Percentiles rank a stretch among this genome's conserved stretches.
phyloP scores from a whole-genome alignment of 2,113 vertebrate species.

The Ictidomys tridecemlineatus region DNA sequence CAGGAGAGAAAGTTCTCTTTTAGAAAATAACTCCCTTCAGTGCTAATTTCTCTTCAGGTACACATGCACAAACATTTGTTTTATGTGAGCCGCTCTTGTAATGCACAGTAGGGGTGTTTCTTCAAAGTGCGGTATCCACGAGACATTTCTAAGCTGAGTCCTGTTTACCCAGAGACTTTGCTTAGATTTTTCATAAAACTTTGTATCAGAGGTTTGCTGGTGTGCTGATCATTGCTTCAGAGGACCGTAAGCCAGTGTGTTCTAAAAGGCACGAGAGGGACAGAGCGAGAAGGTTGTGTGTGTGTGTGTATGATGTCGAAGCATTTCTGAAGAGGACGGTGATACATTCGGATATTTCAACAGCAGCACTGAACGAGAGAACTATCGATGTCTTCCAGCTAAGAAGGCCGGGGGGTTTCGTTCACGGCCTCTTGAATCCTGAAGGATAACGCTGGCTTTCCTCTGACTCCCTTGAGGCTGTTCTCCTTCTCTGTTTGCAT shows the following conservation, averaged over 20 bases:
- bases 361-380: background rate
- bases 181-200: slow-evolving; percentile 44
- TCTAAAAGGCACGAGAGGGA: background rate
- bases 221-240: background rate
- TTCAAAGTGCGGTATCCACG: slow-evolving; percentile 40
- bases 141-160: slow-evolving; percentile 28
- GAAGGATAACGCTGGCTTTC: background rate
- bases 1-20: slow-evolving; percentile 62
- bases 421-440: background rate
- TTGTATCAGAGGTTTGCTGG: slow-evolving; percentile 27
- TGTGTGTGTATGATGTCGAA: background rate
- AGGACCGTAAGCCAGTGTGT: background rate
- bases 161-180: slow-evolving; percentile 20
- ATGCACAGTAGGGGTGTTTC: slow-evolving; percentile 43
- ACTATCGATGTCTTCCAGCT: background rate
- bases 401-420: background rate
- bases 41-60: slow-evolving; percentile 31
- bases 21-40: slow-evolving; percentile 52
- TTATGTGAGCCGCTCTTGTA: slow-evolving; percentile 23
- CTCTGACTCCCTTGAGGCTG: background rate
- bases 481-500: background rate
- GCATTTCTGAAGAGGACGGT: background rate
- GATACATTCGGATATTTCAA: background rate
- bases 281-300: too few relatives aligned
- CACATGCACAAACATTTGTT: slow-evolving; percentile 46